A percentile compares a stretch with the other conserved stretches of the same genome.
phyloP scores from a whole-genome alignment of 2,888 invertebrate species.

The Epinotia brunnichana region DNA sequence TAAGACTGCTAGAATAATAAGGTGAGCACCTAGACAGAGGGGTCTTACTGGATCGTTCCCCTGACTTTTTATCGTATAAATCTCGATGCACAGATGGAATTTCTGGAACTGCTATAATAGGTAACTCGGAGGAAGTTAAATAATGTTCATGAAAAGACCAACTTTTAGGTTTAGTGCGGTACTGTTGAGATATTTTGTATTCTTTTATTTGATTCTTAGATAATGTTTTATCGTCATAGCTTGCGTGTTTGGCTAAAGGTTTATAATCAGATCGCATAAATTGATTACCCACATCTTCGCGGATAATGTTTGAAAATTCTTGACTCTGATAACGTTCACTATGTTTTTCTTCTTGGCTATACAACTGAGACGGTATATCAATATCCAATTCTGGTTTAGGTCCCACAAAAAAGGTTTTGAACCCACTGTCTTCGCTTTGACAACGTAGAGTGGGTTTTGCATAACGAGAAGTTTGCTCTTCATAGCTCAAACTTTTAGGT shows the following conservation, averaged over 20 bases:
- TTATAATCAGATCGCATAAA: slow-evolving; percentile 83
- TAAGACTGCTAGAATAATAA: slow-evolving; percentile 89
- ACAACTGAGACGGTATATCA: slow-evolving; percentile 82
- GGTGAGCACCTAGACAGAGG: slow-evolving; percentile 88
- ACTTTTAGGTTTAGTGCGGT: slow-evolving; percentile 84
- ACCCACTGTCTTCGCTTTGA: slow-evolving; percentile 85
- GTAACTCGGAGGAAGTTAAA: slow-evolving; percentile 81
- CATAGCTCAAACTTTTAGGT: slow-evolving; percentile 80
- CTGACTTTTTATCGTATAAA: slow-evolving; percentile 73
- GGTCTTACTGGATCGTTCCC: slow-evolving; percentile 79
- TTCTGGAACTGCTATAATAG: slow-evolving; percentile 83
- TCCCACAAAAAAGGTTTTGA: slow-evolving; percentile 71
- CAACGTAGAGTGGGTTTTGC: slow-evolving; percentile 81
- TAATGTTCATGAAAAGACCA: slow-evolving; percentile 87
- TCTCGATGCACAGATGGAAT: slow-evolving; percentile 76
- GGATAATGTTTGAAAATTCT: slow-evolving; percentile 83
- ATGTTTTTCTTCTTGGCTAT: slow-evolving; percentile 85
- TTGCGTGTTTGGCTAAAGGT: slow-evolving; percentile 85
- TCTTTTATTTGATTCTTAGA: slow-evolving; percentile 86
- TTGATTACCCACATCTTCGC: slow-evolving; percentile 70
- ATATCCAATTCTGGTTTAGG: slow-evolving; percentile 83
- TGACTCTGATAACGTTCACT: slow-evolving; percentile 87
- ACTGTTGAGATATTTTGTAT: slow-evolving; percentile 83
- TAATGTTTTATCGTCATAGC: slow-evolving; percentile 85
- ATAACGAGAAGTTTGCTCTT: slow-evolving; percentile 75